These are phyloP conservation scores for Ochropleura plecta DNA, from an alignment of 2,888 invertebrate genomes.

Conservation along the genomic window DNA sequence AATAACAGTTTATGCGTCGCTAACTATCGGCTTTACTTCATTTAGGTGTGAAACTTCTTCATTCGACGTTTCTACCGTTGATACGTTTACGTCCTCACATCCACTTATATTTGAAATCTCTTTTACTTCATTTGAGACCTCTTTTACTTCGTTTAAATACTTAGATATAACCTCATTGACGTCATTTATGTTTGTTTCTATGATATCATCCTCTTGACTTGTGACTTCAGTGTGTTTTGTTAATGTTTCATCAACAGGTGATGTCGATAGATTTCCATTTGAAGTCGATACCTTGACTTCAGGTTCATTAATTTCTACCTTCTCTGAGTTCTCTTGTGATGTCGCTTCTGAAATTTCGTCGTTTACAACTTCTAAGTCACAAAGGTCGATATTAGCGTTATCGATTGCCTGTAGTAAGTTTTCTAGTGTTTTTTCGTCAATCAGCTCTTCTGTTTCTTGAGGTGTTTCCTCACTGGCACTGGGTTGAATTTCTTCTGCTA, in stretches of 20 bases:
- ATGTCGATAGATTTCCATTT: conserved; percentile 42
- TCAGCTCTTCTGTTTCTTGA: conserved; percentile 69
- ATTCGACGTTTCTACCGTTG: conserved; percentile 62
- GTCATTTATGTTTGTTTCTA: conserved; percentile 57
- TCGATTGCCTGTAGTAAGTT: conserved; percentile 82
- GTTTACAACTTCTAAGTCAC: conserved; percentile 77
- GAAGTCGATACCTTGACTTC: conserved; percentile 48
- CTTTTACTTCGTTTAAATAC: conserved; percentile 53
- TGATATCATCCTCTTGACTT: conserved; percentile 26
- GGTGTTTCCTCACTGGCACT: conserved; percentile 61
- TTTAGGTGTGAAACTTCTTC: conserved; percentile 72
- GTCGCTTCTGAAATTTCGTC: conserved; percentile 69
- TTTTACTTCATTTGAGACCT: conserved; percentile 45
- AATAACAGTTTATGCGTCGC: conserved; percentile 62
- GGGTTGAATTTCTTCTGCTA: conserved; percentile 64
- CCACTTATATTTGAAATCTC: conserved; percentile 43
- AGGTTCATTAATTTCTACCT: conserved; percentile 39
- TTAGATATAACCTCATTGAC: conserved; percentile 60
- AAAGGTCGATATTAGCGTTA: conserved; percentile 79
- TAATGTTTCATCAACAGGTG: conserved; percentile 45
- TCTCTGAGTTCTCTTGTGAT: conserved; percentile 58
- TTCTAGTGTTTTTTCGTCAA: conserved; percentile 80
- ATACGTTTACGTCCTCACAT: conserved; percentile 51
- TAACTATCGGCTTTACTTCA: conserved; percentile 73
- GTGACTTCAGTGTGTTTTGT: conserved; percentile 37